Percentiles rank a stretch among this genome's conserved stretches.
phyloP scores from a whole-genome alignment of 2,888 invertebrate genomes.

The Heliconius charithonia region DNA sequence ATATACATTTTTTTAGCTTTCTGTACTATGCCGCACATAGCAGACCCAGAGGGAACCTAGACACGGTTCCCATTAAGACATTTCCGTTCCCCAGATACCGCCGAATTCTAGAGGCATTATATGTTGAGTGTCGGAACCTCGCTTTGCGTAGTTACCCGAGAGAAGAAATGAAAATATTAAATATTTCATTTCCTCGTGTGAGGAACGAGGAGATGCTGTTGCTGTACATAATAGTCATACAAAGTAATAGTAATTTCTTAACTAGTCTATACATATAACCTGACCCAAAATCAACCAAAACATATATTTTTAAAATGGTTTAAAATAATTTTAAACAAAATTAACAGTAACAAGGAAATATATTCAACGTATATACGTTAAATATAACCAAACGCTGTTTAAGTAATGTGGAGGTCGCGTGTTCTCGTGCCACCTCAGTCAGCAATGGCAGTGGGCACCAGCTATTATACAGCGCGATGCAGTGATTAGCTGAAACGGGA shows the following conservation, averaged over 20 bases:
- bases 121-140: not conserved
- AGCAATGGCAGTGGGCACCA: slow-evolving; percentile 33
- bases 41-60: not conserved
- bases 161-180: no score
- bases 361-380: not conserved
- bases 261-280: no score
- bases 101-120: not conserved
- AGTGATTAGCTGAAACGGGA: slow-evolving; percentile 44
- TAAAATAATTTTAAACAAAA: not conserved
- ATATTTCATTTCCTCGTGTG: no score
- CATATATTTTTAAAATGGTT: no score
- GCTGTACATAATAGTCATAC: no score
- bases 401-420: slow-evolving; percentile 38
- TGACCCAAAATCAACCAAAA: no score
- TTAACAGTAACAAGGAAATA: not conserved
- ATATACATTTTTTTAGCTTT: not conserved
- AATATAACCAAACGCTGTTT: not conserved
- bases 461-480: slow-evolving; percentile 37
- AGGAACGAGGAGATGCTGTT: no score
- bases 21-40: not conserved
- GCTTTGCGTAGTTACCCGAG: not conserved
- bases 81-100: not conserved
- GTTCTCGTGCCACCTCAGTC: slow-evolving; percentile 31
- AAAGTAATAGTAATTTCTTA: no score
- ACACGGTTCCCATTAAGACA: not conserved